These are phyloP conservation scores for Callopanchax toddi DNA, from an alignment of 2,113 vertebrate species.

Conservation along the genomic window DNA sequence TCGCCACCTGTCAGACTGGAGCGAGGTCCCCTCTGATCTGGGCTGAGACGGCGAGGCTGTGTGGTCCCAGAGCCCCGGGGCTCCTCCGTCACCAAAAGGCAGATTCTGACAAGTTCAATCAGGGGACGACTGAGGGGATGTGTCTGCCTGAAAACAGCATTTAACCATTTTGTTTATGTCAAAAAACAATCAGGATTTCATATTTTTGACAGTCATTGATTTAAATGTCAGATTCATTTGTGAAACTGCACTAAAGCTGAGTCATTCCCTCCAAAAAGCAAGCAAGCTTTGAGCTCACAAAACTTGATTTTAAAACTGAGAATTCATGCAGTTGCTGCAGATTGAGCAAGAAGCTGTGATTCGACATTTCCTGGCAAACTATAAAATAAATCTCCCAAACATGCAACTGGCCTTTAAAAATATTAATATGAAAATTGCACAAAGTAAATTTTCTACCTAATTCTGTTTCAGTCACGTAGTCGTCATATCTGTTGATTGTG, in stretches of 20 bases:
- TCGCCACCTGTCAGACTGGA: slow-evolving; percentile 44
- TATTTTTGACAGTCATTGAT: not conserved
- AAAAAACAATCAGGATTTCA: not conserved
- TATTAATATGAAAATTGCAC: slow-evolving; percentile 12
- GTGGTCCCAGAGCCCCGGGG: slow-evolving; percentile 49
- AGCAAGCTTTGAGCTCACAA: slow-evolving; percentile 5
- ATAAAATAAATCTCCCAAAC: slow-evolving; percentile 11
- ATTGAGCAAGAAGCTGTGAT: not conserved
- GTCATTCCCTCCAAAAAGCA: slow-evolving; percentile 2
- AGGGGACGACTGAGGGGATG: slow-evolving; percentile 2
- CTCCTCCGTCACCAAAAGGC: slow-evolving; percentile 42
- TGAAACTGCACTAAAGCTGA: not conserved
- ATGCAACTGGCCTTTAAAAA: slow-evolving; percentile 3
- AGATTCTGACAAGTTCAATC: slow-evolving; percentile 40
- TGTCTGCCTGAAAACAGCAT: not conserved
- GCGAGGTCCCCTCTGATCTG: slow-evolving; percentile 57
- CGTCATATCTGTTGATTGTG: slow-evolving; percentile 21
- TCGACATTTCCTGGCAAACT: slow-evolving; percentile 9
- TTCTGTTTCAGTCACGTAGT: slow-evolving; percentile 20
- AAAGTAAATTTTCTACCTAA: slow-evolving; percentile 8
- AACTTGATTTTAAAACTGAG: slow-evolving; percentile 4
- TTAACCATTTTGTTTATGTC: too few relatives aligned
- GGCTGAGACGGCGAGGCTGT: slow-evolving; percentile 57
- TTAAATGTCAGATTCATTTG: not conserved
- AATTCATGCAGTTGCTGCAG: slow-evolving; percentile 3